These are phyloP conservation scores for Furcula furcula DNA, from an alignment of 2,888 invertebrate species.

Conservation along the genomic window DNA sequence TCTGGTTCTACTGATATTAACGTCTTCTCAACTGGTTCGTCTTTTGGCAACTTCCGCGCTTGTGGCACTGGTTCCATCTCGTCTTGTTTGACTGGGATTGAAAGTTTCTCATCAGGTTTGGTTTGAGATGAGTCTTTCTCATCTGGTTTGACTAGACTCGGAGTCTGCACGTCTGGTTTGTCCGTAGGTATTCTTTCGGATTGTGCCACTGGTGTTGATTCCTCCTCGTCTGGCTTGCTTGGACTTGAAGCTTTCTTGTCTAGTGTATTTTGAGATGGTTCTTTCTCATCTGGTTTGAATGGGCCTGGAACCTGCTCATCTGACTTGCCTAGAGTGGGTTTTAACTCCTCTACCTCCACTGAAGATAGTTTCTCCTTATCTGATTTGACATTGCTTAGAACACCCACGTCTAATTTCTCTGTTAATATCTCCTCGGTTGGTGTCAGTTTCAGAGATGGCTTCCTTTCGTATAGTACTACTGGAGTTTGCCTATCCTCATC, in stretches of 20 bases:
- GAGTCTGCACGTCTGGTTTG: conserved; percentile 2
- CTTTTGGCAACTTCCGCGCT: neutral
- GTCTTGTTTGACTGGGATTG: conserved; percentile 4
- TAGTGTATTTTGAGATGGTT: conserved; percentile 2
- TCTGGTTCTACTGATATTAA: neutral
- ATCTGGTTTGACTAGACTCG: conserved; percentile 1
- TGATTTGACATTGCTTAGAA: conserved; percentile 3
- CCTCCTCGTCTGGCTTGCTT: conserved; percentile 3
- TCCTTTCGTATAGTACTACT: too few relatives aligned
- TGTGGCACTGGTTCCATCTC: conserved; percentile 7
- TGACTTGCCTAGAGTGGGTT: conserved; percentile 5
- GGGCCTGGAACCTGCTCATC: conserved; percentile 6
- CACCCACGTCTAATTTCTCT: conserved; percentile 2
- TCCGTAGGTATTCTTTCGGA: too few relatives aligned
- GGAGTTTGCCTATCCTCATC: too few relatives aligned
- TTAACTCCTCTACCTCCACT: conserved; percentile 3
- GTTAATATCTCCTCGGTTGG: too few relatives aligned
- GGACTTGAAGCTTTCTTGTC: conserved; percentile 10
- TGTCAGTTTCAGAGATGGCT: too few relatives aligned
- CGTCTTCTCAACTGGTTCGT: neutral
- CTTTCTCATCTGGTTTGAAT: conserved; percentile 5
- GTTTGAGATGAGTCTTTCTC: conserved; percentile 8
- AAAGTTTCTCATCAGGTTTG: neutral
- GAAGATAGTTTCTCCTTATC: neutral
- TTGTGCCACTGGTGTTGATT: conserved; percentile 5